Evolutionary conservation across 2,888 invertebrate genomes (phyloP), one percentile per base, ranked within the genome.

Genomic region (Drosophila prolongata): DNA sequence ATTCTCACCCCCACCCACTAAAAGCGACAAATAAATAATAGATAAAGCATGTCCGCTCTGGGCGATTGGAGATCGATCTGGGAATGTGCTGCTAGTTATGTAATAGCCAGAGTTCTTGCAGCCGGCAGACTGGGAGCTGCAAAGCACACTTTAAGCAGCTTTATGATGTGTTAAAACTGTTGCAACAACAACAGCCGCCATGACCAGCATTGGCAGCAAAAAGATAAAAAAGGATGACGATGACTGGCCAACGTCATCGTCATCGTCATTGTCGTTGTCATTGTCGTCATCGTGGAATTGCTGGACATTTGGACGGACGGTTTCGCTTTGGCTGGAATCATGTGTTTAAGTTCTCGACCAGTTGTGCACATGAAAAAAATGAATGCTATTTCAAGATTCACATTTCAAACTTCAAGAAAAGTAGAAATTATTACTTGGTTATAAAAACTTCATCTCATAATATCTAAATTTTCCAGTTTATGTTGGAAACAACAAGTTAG

Each of bases 81-180:
- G 35, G 67, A 66, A 68, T 55, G 55, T 16, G 47, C 27, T 42
- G 62, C 35, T 72, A 52, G 70, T 73, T 71, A 70, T 72, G 70
- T 70, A 71, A 71, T 71, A 46, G 30, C 44, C 30, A 47, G n/a
- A 43, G 53, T 52, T 13, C 58, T 56, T 67, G 43, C 43, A 47
- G 35, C 6, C 34, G 44, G 44, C n/a, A 14, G 30, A 11, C 24
- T 43, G 42, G 43, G 49, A 35, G 49, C 49, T 49, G 49, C 16
- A 35, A 49, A 49, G 71, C 65, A 87, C 87, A 83, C 79, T 85
- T 78, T 77, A 85, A 87, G 86, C 79, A 70, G 81, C 89, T 84
- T 88, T 80, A 83, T 75, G 81, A 89, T 88, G 85, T 85, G 85
- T 87, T 89, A 85, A 85, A 88, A 86, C 73, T 78, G 89, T 83